phyloP scores from a whole-genome alignment of 2,113 vertebrate species.

The Paradoxurus hermaphroditus region DNA sequence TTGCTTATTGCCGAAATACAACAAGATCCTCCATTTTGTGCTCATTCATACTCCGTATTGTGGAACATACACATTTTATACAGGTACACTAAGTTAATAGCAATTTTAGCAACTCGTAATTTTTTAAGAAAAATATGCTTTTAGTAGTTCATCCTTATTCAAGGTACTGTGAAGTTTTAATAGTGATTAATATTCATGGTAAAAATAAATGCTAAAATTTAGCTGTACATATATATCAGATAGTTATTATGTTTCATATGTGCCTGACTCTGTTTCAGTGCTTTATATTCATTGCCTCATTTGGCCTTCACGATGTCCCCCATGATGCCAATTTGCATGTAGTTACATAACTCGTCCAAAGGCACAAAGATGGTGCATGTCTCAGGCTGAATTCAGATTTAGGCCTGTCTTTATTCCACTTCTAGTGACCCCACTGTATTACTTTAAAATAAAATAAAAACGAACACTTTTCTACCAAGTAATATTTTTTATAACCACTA shows the following conservation, averaged over 20 bases:
- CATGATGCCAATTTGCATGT: not conserved
- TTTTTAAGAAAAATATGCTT: not conserved
- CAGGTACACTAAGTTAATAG: not conserved
- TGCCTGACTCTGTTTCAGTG: not conserved
- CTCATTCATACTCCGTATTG: not conserved
- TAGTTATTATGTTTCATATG: not conserved
- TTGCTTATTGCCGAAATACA: not conserved
- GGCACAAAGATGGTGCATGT: not conserved
- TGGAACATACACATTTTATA: not conserved
- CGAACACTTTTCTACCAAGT: not conserved
- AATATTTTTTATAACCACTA: not conserved
- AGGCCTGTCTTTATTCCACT: not conserved
- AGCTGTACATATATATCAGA: not conserved
- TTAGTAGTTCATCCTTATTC: not conserved
- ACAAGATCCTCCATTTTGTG: not conserved
- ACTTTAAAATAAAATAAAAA: not conserved
- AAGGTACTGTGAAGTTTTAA: not conserved
- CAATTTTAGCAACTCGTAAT: not conserved
- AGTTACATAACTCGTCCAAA: not conserved
- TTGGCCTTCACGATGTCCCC: not conserved
- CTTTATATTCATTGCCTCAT: not conserved
- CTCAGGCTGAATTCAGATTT: not conserved
- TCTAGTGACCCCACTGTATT: not conserved
- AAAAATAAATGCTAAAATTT: not conserved
- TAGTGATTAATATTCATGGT: not conserved